Percentiles rank a stretch among this genome's conserved stretches.
Evolutionary conservation across 2,113 vertebrate species (phyloP).

Genomic region (Chloroceryle aenea): DNA sequence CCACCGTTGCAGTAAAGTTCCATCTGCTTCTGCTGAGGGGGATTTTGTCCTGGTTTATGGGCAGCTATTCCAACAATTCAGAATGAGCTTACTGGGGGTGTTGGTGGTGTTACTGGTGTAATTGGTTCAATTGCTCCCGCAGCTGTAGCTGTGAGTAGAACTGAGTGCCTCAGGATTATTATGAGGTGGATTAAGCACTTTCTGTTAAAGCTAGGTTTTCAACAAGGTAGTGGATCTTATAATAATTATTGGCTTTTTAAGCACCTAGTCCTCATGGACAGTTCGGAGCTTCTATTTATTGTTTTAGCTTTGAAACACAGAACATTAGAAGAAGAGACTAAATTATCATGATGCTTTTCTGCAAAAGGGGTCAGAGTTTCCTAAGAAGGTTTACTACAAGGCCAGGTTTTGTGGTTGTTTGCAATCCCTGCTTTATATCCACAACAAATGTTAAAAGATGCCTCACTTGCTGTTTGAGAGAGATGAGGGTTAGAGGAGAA

Average conservation of each 20-base stretch:
- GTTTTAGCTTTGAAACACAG: background rate
- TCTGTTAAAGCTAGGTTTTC: background rate
- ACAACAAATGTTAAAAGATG: background rate
- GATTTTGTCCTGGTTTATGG: background rate
- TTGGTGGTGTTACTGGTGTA: background rate
- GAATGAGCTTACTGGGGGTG: background rate
- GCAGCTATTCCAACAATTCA: background rate
- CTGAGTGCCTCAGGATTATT: background rate
- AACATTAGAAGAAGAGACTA: background rate
- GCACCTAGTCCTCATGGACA: background rate
- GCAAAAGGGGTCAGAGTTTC: background rate
- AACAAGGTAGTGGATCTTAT: background rate
- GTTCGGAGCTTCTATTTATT: background rate
- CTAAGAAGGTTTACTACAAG: background rate
- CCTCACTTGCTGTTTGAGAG: background rate
- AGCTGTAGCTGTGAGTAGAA: background rate
- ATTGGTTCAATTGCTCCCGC: background rate
- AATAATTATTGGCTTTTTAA: background rate
- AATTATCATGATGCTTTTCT: background rate
- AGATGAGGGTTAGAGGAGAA: background rate
- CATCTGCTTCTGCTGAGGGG: background rate
- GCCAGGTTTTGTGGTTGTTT: background rate
- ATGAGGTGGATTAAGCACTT: background rate
- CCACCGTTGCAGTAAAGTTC: background rate
- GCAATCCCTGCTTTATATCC: background rate